Percentiles rank a stretch among this genome's conserved stretches.
Conservation (phyloP, 2,113 vertebrate genomes). For the Megaptera novaeangliae region DNA sequence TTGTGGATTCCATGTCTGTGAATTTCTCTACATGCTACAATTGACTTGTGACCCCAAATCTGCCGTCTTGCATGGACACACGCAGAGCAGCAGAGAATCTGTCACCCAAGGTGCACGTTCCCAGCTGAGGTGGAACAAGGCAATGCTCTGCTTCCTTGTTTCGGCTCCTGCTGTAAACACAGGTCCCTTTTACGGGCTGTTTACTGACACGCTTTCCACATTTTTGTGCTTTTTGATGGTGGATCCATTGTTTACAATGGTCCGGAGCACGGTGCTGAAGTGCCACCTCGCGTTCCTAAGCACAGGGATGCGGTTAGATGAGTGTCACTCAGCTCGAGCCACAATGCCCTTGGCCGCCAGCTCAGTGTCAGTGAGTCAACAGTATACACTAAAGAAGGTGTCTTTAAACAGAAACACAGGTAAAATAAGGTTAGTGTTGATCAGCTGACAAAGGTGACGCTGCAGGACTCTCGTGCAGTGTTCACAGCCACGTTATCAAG, state of each 20-base stretch:
- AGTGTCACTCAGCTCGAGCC: fast-evolving
- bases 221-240: neutral
- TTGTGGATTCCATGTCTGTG: fast-evolving
- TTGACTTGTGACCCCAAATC: no score
- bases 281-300: neutral
- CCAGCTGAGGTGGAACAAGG: fast-evolving
- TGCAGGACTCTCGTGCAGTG: neutral
- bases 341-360: neutral
- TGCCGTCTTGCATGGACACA: fast-evolving
- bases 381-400: fast-evolving
- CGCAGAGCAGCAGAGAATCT: fast-evolving
- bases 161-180: no score
- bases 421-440: fast-evolving
- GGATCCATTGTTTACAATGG: neutral
- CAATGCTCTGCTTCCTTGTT: fast-evolving
- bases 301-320: neutral
- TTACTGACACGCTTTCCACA: neutral
- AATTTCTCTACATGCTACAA: neutral
- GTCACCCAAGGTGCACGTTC: fast-evolving
- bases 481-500: fast-evolving
- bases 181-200: fast-evolving
- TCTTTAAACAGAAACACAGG: neutral
- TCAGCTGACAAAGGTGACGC: neutral
- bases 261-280: neutral
- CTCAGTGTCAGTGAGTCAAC: neutral